Base-by-base conservation (phyloP, 2,888 invertebrate genomes). In the Megaustenia siamemsis region DNA sequence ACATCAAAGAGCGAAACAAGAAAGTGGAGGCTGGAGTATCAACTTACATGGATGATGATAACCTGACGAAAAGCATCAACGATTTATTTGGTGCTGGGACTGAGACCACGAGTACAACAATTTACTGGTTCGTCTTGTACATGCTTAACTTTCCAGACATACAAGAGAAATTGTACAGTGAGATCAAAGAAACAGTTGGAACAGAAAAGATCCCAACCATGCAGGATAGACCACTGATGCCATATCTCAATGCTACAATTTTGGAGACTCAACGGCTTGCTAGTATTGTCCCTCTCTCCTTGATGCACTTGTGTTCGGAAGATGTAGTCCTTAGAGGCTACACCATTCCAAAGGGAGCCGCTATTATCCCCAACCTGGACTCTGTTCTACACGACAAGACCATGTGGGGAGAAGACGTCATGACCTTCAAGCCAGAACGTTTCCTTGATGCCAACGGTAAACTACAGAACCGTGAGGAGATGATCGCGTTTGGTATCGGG, bases 91-190 rank as follows among this genome's bases (percentile, higher is more conserved):
- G 87, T 18, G 91, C 91, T 28, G 91, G 91, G 24, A 89, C 89
- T 92, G 97, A 97, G 90, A 97, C 97, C 1, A 96, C 96, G 0
- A 96, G 96, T n/a, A 96, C 97, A n/a, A 97, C 97, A 0, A 96
- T 97, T 87, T 4, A 21, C 8, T 60, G 97, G 95, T 96, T 96
- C 21, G 21, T 68, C 18, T 38, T 68, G 15, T 68, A 68, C 68
- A 35, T 68, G 35, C 10, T 68, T 1, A 85, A 96, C 73, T 96
- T 97, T 92, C 96, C 96, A 56, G 95, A 97, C 21, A 96, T 89
- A 1, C 89, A 89, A 60, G 75, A 83, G 24, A 89, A 85, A 53
- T 78, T 88, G 40, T 82, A 87, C 43, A 68, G 60, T 56, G 88
- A 90, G 38, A 87, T 90, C 18, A 85, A 87, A 66, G 86, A 88